phyloP scores from a whole-genome alignment of 2,113 vertebrate genomes.

The Acanthisitta chloris region DNA sequence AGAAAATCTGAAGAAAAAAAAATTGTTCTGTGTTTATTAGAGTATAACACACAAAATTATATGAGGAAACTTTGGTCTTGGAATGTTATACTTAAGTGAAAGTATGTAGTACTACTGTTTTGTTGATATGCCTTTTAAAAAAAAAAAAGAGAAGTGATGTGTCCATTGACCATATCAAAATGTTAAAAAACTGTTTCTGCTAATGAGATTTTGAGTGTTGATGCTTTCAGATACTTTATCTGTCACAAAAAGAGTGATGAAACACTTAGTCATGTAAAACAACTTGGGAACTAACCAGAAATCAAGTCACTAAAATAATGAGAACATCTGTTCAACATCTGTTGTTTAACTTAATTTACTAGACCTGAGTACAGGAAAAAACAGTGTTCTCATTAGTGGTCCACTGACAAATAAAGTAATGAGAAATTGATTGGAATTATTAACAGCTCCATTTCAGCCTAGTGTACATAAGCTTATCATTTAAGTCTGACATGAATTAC shows the following conservation, averaged over 20 bases:
- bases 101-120: neutral
- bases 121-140: rapidly evolving
- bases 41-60: neutral
- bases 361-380: neutral
- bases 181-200: neutral
- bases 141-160: neutral
- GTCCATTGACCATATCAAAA: neutral
- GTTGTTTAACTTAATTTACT: constrained; percentile 21
- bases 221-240: neutral
- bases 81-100: neutral
- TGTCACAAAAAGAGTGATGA: neutral
- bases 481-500: neutral
- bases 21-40: neutral
- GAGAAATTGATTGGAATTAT: constrained; percentile 12
- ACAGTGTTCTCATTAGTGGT: neutral
- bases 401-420: constrained; percentile 5
- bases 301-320: constrained; percentile 35
- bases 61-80: neutral
- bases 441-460: neutral
- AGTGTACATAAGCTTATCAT: neutral
- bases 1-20: neutral
- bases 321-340: constrained; percentile 40
- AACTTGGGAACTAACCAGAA: constrained; percentile 24
- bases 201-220: constrained; percentile 25
- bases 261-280: constrained; percentile 26